Base-by-base conservation (phyloP, 2,113 vertebrate species). In the Bufo gargarizans region DNA sequence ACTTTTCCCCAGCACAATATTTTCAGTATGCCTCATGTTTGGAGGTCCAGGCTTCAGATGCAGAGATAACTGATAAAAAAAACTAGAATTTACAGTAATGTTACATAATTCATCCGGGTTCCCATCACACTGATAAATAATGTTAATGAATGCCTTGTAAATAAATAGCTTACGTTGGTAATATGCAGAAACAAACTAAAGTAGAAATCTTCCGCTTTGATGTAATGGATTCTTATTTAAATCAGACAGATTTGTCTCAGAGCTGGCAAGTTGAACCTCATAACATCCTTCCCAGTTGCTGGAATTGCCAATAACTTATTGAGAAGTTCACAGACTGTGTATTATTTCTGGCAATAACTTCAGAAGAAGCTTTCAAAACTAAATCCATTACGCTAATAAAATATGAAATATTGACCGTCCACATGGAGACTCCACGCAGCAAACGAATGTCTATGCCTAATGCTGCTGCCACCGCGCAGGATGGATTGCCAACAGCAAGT, bases 311-410 rank as follows among this genome's bases (percentile, higher is more conserved):
- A 87, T 87, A 87, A 87, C 85, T 87, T 87, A 87, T 55, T 55
- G 61, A 87, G 76, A 86, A 86, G 72, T 87, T 87, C 77, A 80
- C 85, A 87, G 77, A 80, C 77, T 87, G 77, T 67, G 47, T 63
- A 80, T 69, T 87, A 79, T 80, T 87, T 67, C 77, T 69, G 77
- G 61, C 85, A 87, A 69, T 87, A 87, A 69, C 85, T 87, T 67
- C 50, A 69, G 61, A 80, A 47, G 77, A 80, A 80, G 85, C 85
- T 79, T 80, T 87, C 61, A 87, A 87, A 87, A 80, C 77, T 56
- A 87, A 80, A 87, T 87, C 85, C 85, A 87, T 87, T 87, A 87
- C 61, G 43, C 77, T 87, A 87, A 87, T 80, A 86, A 86, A 86
- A 87, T 69, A 79, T 69, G 85, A 87, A 69, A 79, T 87, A 87